Evolutionary conservation across 1,140 invertebrate genomes (phyloP).

Genomic region (Drosophila melanica): DNA sequence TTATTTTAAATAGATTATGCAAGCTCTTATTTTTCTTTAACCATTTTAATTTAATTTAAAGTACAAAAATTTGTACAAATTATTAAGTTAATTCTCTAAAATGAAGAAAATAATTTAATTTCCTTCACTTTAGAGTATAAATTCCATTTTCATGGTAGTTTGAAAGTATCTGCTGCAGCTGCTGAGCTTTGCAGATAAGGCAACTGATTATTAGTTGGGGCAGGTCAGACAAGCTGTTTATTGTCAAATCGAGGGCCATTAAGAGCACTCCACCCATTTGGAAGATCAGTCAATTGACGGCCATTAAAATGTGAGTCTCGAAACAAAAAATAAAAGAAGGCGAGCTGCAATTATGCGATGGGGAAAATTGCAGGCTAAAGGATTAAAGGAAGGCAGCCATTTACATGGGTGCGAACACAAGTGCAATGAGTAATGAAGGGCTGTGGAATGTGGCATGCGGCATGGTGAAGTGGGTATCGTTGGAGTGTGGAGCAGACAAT

Average conservation of each 20-base stretch:
- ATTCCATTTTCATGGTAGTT: too few species aligned
- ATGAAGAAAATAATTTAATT: too few species aligned
- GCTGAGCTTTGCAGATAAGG: not conserved
- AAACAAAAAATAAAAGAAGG: slow-evolving; percentile 2
- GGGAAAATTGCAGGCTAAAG: slow-evolving; percentile 52
- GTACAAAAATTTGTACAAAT: too few species aligned
- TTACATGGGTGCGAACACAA: slow-evolving; percentile 64
- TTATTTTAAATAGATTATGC: too few species aligned
- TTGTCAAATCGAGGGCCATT: slow-evolving; percentile 30
- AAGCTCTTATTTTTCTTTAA: too few species aligned
- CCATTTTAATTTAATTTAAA: too few species aligned
- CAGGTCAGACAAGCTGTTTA: slow-evolving; percentile 19
- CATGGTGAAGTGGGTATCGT: not conserved
- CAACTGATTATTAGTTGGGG: slow-evolving; percentile 29
- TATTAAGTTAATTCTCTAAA: too few species aligned
- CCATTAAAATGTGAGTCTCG: slow-evolving; percentile 32
- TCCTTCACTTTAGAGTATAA: too few species aligned
- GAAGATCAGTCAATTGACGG: slow-evolving; percentile 29
- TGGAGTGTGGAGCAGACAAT: slow-evolving; percentile 26
- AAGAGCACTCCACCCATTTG: slow-evolving; percentile 5
- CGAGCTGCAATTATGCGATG: slow-evolving; percentile 30
- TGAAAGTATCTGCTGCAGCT: not conserved
- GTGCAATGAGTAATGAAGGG: slow-evolving; percentile 43
- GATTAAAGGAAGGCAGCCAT: slow-evolving; percentile 51
- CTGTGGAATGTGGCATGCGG: slow-evolving; percentile 8